Percentiles rank a stretch among this genome's conserved stretches.
Conservation (phyloP, 1,140 invertebrate genomes). For the Drosophila jambulina region DNA sequence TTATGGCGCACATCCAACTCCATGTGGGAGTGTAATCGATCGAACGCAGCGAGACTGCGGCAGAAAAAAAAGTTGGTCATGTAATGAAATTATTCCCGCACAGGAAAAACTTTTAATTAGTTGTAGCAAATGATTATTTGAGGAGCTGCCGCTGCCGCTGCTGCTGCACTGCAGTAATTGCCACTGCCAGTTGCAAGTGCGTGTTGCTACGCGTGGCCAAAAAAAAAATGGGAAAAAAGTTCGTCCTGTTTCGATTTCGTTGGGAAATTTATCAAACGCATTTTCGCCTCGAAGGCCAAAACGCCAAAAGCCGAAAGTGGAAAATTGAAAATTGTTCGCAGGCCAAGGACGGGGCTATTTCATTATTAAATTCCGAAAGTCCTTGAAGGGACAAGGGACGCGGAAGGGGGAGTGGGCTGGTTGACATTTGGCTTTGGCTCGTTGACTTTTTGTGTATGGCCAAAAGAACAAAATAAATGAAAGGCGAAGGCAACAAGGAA, state of each 20-base stretch:
- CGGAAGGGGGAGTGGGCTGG: conserved; percentile 13
- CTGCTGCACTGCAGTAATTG: conserved; percentile 33
- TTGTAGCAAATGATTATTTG: conserved; percentile 72
- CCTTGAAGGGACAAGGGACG: conserved; percentile 18
- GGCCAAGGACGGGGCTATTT: conserved; percentile 71
- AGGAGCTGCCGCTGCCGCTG: conserved; percentile 22
- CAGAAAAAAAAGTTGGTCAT: conserved; percentile 46
- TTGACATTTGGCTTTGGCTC: conserved; percentile 77
- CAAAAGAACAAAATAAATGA: conserved; percentile 61
- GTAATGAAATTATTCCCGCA: conserved; percentile 58
- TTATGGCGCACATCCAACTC: conserved; percentile 25
- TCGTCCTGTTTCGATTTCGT: conserved; percentile 35
- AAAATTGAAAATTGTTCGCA: conserved; percentile 59
- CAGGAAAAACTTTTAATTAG: conserved; percentile 71
- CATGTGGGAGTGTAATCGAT: conserved; percentile 29
- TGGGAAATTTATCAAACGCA: conserved; percentile 72
- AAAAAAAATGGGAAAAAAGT: conserved; percentile 28
- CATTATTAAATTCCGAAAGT: conserved; percentile 80
- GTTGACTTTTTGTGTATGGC: conserved; percentile 61
- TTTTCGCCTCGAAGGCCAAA: conserved; percentile 47
- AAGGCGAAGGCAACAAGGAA: conserved; percentile 43
- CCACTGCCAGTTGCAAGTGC: conserved; percentile 45
- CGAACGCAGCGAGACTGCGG: conserved; percentile 13
- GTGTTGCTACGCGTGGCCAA: conserved; percentile 2
- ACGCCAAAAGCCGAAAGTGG: conserved; percentile 47